Percentiles rank a stretch among this genome's conserved stretches.
These are phyloP conservation scores for Poeciliopsis paucimaculata DNA, from an alignment of 2,797 vertebrate species.

Conservation along the genomic window DNA sequence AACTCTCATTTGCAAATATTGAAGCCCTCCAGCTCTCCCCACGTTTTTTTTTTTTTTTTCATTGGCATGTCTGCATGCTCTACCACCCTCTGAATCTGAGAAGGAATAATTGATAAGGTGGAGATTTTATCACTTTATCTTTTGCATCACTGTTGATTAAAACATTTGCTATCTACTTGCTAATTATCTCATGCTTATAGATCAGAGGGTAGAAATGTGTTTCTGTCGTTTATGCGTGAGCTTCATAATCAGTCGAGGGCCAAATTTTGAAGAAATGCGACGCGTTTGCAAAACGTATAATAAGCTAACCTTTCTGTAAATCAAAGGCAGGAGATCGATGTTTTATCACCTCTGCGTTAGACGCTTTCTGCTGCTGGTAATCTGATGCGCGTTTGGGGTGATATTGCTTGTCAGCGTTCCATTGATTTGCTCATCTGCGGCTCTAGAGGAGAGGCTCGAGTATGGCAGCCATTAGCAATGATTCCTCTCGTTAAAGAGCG, in stretches of 20 bases:
- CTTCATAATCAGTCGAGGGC: not conserved
- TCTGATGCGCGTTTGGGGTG: conserved; percentile 47
- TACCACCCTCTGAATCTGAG: conserved; percentile 13
- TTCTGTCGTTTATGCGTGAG: not conserved
- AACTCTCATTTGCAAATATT: conserved; percentile 30
- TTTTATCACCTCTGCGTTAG: conserved; percentile 42
- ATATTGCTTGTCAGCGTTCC: conserved; percentile 43
- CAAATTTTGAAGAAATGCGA: conserved; percentile 5
- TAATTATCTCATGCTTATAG: conserved; percentile 31
- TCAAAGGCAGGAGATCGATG: conserved; percentile 41
- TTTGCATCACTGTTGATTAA: conserved; percentile 35
- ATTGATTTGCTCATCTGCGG: conserved; percentile 49
- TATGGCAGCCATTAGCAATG: conserved; percentile 41
- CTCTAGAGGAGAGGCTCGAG: conserved; percentile 28
- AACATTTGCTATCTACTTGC: not conserved
- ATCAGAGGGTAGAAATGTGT: not conserved
- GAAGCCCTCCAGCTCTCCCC: conserved; percentile 24
- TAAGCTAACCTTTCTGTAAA: conserved; percentile 21
- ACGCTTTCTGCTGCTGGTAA: conserved; percentile 40
- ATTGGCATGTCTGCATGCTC: conserved; percentile 18
- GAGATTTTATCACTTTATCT: conserved; percentile 11
- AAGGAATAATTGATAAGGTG: conserved; percentile 27
- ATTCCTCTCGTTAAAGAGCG: conserved; percentile 36
- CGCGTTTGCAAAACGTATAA: not conserved
- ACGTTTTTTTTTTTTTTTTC: conserved; percentile 17